Conservation (phyloP, 2,113 vertebrate species). For the Misgurnus anguillicaudatus region DNA sequence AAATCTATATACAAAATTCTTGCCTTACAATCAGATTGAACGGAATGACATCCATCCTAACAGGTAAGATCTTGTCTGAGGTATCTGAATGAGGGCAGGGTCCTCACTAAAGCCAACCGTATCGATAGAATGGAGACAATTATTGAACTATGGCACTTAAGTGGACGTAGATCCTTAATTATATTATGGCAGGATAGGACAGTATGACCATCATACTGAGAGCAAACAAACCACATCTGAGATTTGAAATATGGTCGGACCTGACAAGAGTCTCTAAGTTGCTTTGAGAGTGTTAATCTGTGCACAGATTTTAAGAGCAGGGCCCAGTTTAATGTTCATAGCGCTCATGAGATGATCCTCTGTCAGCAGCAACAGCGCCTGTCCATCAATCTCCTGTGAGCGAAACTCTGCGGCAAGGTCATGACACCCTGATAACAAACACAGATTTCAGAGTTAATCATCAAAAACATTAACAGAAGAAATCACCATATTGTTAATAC, state of each 20-base stretch:
- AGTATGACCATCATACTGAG: no score
- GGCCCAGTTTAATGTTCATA: conserved; percentile 95
- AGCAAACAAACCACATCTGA: background rate
- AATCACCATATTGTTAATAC: no score
- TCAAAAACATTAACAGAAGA: no score
- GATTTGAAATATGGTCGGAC: background rate
- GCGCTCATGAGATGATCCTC: conserved; percentile 94
- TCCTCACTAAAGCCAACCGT: background rate
- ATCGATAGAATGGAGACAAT: background rate
- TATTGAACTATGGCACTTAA: conserved; percentile 3
- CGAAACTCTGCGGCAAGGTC: conserved; percentile 87
- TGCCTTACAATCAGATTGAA: background rate
- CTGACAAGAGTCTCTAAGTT: conserved; percentile 60
- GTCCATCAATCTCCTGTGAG: conserved; percentile 92
- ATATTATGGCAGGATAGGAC: background rate
- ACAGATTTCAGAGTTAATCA: background rate
- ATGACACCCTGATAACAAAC: conserved; percentile 78
- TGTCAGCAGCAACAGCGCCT: conserved; percentile 89
- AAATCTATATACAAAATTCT: background rate
- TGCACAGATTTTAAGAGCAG: conserved; percentile 91
- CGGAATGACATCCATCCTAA: background rate
- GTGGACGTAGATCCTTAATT: background rate
- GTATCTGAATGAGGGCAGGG: conserved; percentile 2
- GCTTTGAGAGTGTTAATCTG: conserved; percentile 89
- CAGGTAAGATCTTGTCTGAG: conserved; percentile 13